Evolutionary conservation across 2,113 vertebrate genomes (phyloP).

Genomic region (Mandrillus leucophaeus): DNA sequence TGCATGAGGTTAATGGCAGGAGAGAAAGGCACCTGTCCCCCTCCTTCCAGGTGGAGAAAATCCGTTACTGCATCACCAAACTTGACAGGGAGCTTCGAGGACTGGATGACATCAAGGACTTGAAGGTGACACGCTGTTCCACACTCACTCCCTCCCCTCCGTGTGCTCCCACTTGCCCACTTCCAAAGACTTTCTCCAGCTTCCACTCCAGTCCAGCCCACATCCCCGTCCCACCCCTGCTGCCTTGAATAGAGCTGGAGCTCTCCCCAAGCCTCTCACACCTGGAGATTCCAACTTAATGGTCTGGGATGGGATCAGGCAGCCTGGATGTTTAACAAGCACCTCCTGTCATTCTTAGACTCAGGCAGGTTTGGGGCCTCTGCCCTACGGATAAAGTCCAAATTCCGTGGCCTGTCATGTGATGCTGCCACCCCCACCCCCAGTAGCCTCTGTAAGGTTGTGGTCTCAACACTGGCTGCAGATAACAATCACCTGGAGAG

Average conservation of each 20-base stretch:
- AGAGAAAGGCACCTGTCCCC: constrained; percentile 23
- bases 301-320: not conserved
- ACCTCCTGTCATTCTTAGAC: not conserved
- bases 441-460: not conserved
- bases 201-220: not conserved
- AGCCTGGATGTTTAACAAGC: not conserved
- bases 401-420: not conserved
- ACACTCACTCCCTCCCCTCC: not conserved
- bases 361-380: not conserved
- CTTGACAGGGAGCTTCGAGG: constrained; percentile 80
- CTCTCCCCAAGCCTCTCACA: not conserved
- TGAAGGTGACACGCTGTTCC: constrained; percentile 87
- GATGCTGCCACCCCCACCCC: not conserved
- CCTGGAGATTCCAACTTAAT: not conserved
- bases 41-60: constrained; percentile 92
- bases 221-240: not conserved
- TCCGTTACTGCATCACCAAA: constrained; percentile 86
- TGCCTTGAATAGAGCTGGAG: not conserved
- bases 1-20: not conserved
- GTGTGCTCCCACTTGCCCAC: not conserved
- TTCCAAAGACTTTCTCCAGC: not conserved
- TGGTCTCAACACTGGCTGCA: not conserved
- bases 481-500: constrained; percentile 46
- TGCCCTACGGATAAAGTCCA: constrained; percentile 54
- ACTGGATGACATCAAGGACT: constrained; percentile 77